Base-by-base conservation (phyloP, 2,113 vertebrate species). In the Hemiscyllium ocellatum region DNA sequence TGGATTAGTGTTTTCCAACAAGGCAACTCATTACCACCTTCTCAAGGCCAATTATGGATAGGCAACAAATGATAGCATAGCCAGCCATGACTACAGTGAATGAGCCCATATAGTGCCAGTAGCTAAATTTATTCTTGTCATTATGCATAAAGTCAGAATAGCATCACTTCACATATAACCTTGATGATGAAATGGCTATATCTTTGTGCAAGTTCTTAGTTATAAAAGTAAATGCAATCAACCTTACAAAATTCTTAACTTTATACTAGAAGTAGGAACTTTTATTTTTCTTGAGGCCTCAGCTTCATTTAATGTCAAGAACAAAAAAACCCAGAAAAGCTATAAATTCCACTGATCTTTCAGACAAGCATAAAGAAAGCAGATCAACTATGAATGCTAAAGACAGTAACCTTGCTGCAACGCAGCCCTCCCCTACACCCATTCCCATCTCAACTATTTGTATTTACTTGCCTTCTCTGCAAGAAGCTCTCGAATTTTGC, bases 401-500 rank as follows among this genome's bases (percentile, higher is more conserved):
- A 95, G 69, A 76, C 8, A 69, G 10, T 17, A 93, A 20, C 96
- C 96, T 96, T 97, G 20, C 96, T 98, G 96, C 97, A 96, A 96
- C 13, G 72, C 96, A 20, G 96, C 95, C 17, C n/a, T 94, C 95
- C 95, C 78, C 26, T 22, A 3, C n/a, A 93, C 1, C 86, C 52
- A 89, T 26, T 15, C 37, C 69, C 26, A 33, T 72, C 69, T 47
- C 47, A 72, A 70, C 2, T 95, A 69, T 26, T 76, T 26, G 33
- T 52, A 72, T 76, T 72, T 72, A 96, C 98, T 95, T 96, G 99
- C 99, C 98, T 99, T 99, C 96, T 99, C 99, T 86, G 99, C 98
- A 69, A 99, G 98, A 94, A 99, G 97, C 91, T 99, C 98, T 96
- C 99, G 97, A 96, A 99, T 99, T 97, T 99, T 99, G 97, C 98